A percentile compares a stretch with the other conserved stretches of the same genome.
These are phyloP conservation scores for Gymnodraco acuticeps DNA, from an alignment of 2,797 vertebrate genomes.

Conservation along the genomic window DNA sequence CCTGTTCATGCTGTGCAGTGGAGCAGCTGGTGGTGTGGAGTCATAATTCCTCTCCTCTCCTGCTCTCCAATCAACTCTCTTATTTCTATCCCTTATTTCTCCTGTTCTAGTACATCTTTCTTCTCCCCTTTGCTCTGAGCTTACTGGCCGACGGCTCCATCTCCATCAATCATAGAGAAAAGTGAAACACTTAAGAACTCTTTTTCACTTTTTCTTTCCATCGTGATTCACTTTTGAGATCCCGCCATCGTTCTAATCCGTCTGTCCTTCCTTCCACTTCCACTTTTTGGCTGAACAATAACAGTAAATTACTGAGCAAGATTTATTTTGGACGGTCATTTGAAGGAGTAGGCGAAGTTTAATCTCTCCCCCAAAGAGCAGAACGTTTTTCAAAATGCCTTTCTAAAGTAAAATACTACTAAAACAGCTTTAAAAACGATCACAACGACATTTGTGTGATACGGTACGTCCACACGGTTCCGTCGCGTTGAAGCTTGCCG, in stretches of 20 bases:
- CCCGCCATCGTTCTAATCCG: conserved; percentile 15
- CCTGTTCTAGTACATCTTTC: conserved; percentile 17
- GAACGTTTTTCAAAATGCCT: neutral
- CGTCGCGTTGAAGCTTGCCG: no score
- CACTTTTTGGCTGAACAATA: conserved; percentile 16
- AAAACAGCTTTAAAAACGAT: neutral
- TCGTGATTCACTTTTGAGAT: conserved; percentile 18
- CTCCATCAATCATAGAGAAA: conserved; percentile 52
- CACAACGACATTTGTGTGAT: neutral
- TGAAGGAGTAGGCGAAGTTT: neutral
- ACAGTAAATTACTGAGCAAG: neutral
- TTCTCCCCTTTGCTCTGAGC: conserved; percentile 32
- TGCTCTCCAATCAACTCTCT: conserved; percentile 44
- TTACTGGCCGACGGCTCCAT: conserved; percentile 50
- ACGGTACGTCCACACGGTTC: no score
- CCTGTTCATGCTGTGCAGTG: conserved; percentile 36
- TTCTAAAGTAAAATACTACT: neutral
- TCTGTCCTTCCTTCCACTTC: conserved; percentile 24
- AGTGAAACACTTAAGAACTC: conserved; percentile 32
- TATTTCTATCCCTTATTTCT: conserved; percentile 22
- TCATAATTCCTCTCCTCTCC: conserved; percentile 34
- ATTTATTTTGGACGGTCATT: no score
- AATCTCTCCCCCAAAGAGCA: neutral
- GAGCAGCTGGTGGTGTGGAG: conserved; percentile 26
- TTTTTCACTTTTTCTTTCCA: conserved; percentile 19